A percentile compares a stretch with the other conserved stretches of the same genome.
These are phyloP conservation scores for Morelia viridis DNA, from an alignment of 2,797 vertebrate species.

Conservation along the genomic window DNA sequence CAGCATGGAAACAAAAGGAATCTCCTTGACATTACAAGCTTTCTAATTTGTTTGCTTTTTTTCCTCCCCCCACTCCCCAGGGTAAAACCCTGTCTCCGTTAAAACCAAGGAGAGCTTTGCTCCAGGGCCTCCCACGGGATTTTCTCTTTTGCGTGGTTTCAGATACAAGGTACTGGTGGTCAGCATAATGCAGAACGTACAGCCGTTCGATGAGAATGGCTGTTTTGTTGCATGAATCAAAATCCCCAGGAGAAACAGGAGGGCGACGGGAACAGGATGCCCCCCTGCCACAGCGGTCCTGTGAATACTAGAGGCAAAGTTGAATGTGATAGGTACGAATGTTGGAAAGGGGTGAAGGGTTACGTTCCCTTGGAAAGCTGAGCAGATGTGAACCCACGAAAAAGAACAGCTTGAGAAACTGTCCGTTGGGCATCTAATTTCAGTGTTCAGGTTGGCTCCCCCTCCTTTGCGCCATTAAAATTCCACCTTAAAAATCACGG, in stretches of 20 bases:
- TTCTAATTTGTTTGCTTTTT: neutral
- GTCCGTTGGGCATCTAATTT: neutral
- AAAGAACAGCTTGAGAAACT: slow-evolving; percentile 28
- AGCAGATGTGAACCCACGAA: slow-evolving; percentile 12
- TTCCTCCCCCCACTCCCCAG: neutral
- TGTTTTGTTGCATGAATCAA: neutral
- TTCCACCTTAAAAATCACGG: slow-evolving; percentile 59
- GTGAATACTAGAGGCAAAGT: slow-evolving; percentile 33
- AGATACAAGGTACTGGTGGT: slow-evolving; percentile 32
- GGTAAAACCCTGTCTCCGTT: neutral
- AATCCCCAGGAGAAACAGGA: slow-evolving; percentile 18
- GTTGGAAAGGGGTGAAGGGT: fast-evolving
- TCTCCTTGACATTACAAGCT: slow-evolving; percentile 37
- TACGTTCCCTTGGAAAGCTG: slow-evolving; percentile 27
- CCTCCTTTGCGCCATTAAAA: slow-evolving; percentile 64
- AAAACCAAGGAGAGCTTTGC: neutral
- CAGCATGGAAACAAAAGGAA: neutral
- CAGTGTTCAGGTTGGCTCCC: neutral
- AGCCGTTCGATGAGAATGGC: slow-evolving; percentile 18
- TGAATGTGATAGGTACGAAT: slow-evolving; percentile 24
- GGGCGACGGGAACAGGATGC: neutral
- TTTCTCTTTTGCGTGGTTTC: neutral
- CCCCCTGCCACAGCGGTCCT: neutral
- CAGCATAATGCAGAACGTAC: slow-evolving; percentile 16
- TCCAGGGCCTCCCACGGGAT: neutral